These are phyloP conservation scores for Psettodes erumei DNA, from an alignment of 2,113 vertebrate species.

Conservation along the genomic window DNA sequence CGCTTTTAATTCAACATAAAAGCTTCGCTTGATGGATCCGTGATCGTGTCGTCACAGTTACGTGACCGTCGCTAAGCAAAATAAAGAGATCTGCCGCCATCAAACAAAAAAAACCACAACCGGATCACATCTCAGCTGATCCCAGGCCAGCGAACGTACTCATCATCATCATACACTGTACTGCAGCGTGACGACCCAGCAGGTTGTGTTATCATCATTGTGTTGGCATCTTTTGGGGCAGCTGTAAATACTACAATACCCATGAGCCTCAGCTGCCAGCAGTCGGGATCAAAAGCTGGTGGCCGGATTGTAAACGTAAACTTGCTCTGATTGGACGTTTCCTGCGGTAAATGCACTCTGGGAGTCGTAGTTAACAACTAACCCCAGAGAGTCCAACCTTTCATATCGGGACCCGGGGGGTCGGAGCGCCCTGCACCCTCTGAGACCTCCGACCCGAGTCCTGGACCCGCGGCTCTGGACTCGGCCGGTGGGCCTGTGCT, in stretches of 20 bases:
- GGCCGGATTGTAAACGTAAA: too few relatives aligned
- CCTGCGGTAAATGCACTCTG: neutral
- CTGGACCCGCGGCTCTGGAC: too few relatives aligned
- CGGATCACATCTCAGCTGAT: neutral
- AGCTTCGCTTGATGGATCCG: conserved; percentile 71
- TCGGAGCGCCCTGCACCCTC: conserved; percentile 32
- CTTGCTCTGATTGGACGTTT: conserved; percentile 8
- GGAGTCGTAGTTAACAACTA: neutral
- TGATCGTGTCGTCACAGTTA: conserved; percentile 59
- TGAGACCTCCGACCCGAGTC: conserved; percentile 14
- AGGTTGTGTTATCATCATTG: too few relatives aligned
- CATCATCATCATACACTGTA: too few relatives aligned
- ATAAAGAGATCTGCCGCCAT: neutral
- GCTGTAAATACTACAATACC: neutral
- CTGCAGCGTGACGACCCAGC: too few relatives aligned
- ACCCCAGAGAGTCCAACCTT: too few relatives aligned
- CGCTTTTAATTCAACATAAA: conserved; percentile 77
- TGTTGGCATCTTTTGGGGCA: too few relatives aligned
- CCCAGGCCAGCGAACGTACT: neutral
- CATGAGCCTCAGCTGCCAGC: neutral
- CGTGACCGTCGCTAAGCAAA: neutral
- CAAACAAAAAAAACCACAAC: conserved; percentile 41
- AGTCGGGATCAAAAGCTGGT: too few relatives aligned
- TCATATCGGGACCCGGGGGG: too few relatives aligned
- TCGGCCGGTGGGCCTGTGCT: neutral